phyloP scores from a whole-genome alignment of 2,888 invertebrate genomes.

The Rhagium mordax region DNA sequence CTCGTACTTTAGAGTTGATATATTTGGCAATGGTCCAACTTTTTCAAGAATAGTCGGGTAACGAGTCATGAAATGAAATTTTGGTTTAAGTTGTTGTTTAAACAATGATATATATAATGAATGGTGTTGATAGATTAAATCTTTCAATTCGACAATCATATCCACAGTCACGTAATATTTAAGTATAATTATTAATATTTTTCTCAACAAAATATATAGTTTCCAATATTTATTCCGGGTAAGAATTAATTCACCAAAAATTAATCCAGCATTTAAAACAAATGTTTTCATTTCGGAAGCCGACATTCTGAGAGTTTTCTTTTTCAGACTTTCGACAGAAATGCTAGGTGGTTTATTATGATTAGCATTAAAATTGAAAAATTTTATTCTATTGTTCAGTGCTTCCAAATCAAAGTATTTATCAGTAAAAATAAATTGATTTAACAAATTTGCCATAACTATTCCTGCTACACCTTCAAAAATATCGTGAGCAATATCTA shows the following conservation, averaged over 20 bases:
- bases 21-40: neutral
- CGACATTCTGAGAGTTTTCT: conserved; percentile 43
- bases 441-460: conserved; percentile 40
- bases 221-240: conserved; percentile 22
- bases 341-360: conserved; percentile 47
- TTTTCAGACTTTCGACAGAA: conserved; percentile 39
- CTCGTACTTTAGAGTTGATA: conserved; percentile 5
- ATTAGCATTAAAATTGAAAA: conserved; percentile 36
- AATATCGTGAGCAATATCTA: conserved; percentile 53
- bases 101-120: conserved; percentile 2
- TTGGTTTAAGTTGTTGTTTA: conserved; percentile 4
- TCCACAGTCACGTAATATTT: neutral
- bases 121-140: conserved; percentile 20
- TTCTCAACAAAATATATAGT: conserved; percentile 24
- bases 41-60: conserved; percentile 19
- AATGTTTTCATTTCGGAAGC: conserved; percentile 47
- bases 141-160: neutral
- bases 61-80: conserved; percentile 19
- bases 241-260: conserved; percentile 40
- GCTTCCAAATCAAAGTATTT: conserved; percentile 40
- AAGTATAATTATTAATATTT: conserved; percentile 16
- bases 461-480: conserved; percentile 49
- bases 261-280: conserved; percentile 40
- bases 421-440: conserved; percentile 41
- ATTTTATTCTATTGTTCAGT: conserved; percentile 36